phyloP scores from a whole-genome alignment of 1,140 invertebrate species.

The Steinernema feltiae region DNA sequence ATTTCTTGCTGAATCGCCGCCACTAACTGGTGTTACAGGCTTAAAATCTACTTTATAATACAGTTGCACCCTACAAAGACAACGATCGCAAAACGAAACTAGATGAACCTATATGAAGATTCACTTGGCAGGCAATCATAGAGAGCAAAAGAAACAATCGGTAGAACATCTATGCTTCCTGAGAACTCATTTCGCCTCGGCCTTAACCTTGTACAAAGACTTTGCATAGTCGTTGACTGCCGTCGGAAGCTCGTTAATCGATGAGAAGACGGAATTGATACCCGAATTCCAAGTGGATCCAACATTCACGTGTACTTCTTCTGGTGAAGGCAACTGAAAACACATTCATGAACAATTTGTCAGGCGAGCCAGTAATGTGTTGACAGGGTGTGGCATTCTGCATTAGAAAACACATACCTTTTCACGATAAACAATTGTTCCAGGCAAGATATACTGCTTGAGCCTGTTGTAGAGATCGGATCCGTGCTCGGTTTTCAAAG shows the following conservation, averaged over 20 bases:
- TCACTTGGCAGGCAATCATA: too few relatives aligned
- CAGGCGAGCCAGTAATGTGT: too few relatives aligned
- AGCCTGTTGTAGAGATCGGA: constrained; percentile 36
- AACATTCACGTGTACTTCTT: constrained; percentile 4
- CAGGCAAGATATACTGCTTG: constrained; percentile 36
- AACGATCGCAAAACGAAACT: too few relatives aligned
- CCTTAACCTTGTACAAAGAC: background rate
- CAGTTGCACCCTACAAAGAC: background rate
- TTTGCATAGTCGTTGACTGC: background rate
- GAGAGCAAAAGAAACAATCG: background rate
- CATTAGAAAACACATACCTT: constrained; percentile 18
- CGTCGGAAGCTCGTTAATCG: background rate
- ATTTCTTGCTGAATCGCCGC: background rate
- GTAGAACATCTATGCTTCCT: background rate
- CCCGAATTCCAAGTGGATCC: background rate
- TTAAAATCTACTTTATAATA: constrained; percentile 1
- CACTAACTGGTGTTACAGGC: background rate
- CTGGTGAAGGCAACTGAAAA: constrained; percentile 7
- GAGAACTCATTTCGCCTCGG: background rate
- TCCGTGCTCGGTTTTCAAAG: constrained; percentile 28
- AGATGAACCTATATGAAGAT: too few relatives aligned
- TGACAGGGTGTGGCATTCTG: too few relatives aligned
- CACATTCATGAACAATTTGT: background rate
- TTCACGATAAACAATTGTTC: constrained; percentile 36
- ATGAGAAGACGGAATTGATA: background rate